Evolutionary conservation across 1,140 invertebrate genomes (phyloP).

Genomic region (Steinernema feltiae): DNA sequence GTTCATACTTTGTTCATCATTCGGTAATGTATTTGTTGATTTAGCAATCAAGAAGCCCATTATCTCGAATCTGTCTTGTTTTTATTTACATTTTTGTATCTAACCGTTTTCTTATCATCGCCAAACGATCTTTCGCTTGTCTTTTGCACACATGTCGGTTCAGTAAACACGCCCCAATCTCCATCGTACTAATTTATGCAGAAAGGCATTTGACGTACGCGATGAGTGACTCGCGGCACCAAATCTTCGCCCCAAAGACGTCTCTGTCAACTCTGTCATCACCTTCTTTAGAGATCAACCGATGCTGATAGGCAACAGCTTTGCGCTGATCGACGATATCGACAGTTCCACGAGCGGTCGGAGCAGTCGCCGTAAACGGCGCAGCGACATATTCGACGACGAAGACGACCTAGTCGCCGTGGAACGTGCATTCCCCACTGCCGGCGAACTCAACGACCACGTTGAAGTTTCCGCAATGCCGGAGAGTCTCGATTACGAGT

Average conservation of each 20-base stretch:
- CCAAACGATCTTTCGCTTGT: no score
- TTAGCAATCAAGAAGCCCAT: no score
- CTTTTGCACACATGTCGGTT: no score
- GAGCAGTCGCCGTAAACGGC: conserved; percentile 6
- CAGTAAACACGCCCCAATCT: no score
- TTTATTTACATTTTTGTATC: no score
- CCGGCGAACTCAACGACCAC: not conserved
- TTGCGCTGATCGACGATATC: conserved; percentile 11
- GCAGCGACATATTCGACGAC: conserved; percentile 7
- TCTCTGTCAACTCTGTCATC: conserved; percentile 1
- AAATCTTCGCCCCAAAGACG: not conserved
- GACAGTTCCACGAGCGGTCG: conserved; percentile 10
- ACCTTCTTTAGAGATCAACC: conserved; percentile 8
- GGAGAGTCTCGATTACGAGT: not conserved
- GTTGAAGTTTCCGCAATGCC: not conserved
- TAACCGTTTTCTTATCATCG: no score
- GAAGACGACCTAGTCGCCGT: not conserved
- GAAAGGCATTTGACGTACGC: not conserved
- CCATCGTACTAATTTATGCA: not conserved
- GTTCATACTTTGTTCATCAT: no score
- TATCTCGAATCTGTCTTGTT: no score
- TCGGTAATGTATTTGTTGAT: no score
- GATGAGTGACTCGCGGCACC: not conserved
- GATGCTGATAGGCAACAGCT: conserved; percentile 15
- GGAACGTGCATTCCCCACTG: not conserved